Evolutionary conservation across 2,797 vertebrate genomes (phyloP).

Genomic region (Malacoraja senta): DNA sequence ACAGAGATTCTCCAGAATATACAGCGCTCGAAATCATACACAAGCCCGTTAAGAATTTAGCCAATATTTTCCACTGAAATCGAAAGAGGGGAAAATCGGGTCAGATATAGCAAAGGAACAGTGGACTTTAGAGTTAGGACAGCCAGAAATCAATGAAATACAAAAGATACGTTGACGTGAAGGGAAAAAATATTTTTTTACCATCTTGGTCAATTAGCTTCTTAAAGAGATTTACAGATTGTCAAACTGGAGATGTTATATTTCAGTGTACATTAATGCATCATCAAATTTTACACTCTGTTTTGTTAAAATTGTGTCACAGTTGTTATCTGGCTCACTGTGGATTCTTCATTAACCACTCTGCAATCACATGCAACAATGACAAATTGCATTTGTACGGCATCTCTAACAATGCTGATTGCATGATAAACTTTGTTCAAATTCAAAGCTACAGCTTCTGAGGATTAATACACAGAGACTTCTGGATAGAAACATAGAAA

Average conservation of each 20-base stretch:
- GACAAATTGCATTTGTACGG: background rate
- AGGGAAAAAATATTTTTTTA: background rate
- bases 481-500: too few species aligned
- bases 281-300: background rate
- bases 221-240: background rate
- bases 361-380: background rate
- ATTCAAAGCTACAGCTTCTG: too few species aligned
- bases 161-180: background rate
- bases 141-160: background rate
- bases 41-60: too few species aligned
- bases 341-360: background rate
- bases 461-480: too few species aligned
- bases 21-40: background rate
- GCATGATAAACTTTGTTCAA: too few species aligned
- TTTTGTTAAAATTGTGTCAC: background rate
- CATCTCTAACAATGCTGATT: background rate
- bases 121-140: background rate
- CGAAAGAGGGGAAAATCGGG: background rate
- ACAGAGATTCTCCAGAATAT: background rate
- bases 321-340: background rate
- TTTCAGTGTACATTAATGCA: background rate
- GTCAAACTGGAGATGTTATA: background rate
- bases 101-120: background rate
- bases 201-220: background rate
- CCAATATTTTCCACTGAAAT: background rate